Evolutionary conservation across 2,113 vertebrate genomes (phyloP).

Genomic region (Alligator mississippiensis): DNA sequence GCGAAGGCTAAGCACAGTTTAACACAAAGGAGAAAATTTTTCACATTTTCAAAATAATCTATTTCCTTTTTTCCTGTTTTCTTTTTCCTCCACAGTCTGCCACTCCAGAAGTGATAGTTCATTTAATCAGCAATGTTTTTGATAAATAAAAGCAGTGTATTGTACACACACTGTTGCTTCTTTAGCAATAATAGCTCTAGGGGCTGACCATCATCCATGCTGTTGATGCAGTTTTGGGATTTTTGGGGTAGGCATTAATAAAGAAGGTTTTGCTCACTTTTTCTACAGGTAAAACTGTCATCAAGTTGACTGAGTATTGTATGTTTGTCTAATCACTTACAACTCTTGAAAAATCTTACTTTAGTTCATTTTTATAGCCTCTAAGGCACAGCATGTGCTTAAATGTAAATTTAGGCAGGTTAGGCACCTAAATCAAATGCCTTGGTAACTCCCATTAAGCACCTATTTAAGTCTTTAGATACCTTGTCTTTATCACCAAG

Average conservation of each 20-base stretch:
- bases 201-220: background rate
- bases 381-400: background rate
- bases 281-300: background rate
- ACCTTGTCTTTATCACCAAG: background rate
- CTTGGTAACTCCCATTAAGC: background rate
- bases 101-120: background rate
- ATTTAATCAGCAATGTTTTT: background rate
- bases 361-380: background rate
- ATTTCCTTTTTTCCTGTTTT: background rate
- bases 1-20: background rate
- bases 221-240: background rate
- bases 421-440: background rate
- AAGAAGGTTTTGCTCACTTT: background rate
- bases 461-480: background rate
- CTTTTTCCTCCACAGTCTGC: background rate
- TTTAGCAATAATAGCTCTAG: background rate
- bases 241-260: background rate
- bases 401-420: background rate
- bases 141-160: background rate
- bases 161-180: background rate
- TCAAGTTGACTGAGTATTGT: background rate
- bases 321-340: too few species aligned
- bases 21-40: conserved; percentile 20
- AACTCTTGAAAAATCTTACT: background rate
- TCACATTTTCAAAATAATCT: background rate